Conservation (phyloP, 2,113 vertebrate species). For the Sinocyclocheilus grahami region DNA sequence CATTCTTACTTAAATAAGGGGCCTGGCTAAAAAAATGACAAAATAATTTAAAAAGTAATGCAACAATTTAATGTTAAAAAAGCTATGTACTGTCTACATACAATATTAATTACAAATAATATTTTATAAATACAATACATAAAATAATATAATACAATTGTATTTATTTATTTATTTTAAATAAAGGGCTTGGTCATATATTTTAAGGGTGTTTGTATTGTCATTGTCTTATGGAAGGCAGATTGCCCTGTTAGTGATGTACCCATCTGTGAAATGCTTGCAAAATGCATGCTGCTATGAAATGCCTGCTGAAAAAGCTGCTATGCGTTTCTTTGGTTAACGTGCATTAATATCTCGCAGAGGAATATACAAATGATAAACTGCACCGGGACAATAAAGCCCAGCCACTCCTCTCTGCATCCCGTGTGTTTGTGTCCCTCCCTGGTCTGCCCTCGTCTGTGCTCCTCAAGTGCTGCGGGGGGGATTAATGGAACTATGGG, state of each 20-base stretch:
- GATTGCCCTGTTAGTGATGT: background rate
- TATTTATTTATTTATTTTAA: no score
- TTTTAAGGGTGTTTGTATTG: background rate
- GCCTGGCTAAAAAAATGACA: no score
- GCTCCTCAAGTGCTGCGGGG: no score
- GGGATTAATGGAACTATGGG: no score
- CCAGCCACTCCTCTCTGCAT: background rate
- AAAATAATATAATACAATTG: no score
- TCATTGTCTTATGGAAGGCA: background rate
- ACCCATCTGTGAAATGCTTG: background rate
- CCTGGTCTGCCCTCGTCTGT: no score
- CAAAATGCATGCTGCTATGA: background rate
- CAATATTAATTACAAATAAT: no score
- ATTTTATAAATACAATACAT: no score
- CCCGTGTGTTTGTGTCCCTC: background rate
- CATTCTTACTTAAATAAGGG: no score
- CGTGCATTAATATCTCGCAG: conserved; percentile 13
- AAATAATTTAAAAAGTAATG: no score
- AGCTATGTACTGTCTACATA: no score
- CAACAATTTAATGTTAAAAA: no score
- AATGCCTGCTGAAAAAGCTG: conserved; percentile 19
- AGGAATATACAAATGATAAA: conserved; percentile 17
- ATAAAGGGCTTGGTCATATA: background rate
- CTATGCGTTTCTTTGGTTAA: background rate
- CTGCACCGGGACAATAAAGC: conserved; percentile 7